Evolutionary conservation across 1,140 invertebrate species (phyloP), one percentile per base, ranked within the genome.

Genomic region (Formica exsecta): DNA sequence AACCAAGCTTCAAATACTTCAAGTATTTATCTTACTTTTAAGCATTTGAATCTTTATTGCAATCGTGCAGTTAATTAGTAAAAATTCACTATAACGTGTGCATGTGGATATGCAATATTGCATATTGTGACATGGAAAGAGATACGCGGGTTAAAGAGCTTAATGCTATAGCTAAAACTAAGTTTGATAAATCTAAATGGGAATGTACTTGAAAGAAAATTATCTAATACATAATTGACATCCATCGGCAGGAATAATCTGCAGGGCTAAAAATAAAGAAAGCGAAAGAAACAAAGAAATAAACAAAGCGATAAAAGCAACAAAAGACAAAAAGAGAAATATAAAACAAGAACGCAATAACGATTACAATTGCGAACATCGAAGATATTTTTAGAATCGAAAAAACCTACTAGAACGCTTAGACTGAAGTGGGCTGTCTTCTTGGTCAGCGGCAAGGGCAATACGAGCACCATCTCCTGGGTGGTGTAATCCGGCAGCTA

Each of bases 361-460:
- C 38, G 89, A 75, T 79, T 57, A 83, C 38, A 70, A 71, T 66
- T 70, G n/a, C 66, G 70, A 79, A 71, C 68, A 85, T 83, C 70
- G 86, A 84, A 90, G 92, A 89, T 91, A 91, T 86, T 91, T 74
- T 92, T 93, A 91, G 88, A 92, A 75, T 87, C 83, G 48, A 71
- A 74, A 83, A 88, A 93, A 97, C 97, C 93, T 97, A 97, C 97
- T 97, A 93, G 97, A 97, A 96, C 97, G 95, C 95, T 97, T 97
- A 92, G 96, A 97, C 95, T 97, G 97, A 79, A 98, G 96, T 92
- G 97, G 97, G 92, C 97, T 97, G 94, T 97, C 96, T 96, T 97
- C 97, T 89, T 97, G 97, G 92, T 96, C 96, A 92, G 95, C 96
- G 85, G 95, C 94, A 70, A 95, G 94, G 91, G 95, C 94, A 92